Base-by-base conservation (phyloP, 2,113 vertebrate species). In the Ctenodactylus gundi region DNA sequence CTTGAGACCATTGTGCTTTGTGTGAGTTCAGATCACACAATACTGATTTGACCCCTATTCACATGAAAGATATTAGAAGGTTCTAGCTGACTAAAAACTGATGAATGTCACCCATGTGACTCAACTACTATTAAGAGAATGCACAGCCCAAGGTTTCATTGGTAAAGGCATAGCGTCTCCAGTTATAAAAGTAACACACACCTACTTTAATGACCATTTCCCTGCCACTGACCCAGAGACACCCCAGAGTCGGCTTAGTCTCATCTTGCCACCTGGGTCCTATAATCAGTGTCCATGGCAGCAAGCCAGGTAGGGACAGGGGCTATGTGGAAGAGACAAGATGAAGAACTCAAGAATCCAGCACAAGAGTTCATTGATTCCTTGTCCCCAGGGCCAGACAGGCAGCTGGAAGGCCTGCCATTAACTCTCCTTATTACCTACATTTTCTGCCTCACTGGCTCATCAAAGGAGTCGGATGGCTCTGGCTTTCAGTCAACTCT, bases 401-500 rank as follows among this genome's bases (percentile, higher is more conserved):
- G 60, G 97, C 98, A 97, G 96, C 98, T 98, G 98, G 98, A 97
- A 97, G 94, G 98, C 96, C 96, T 96, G 97, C 97, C 98, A 98
- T 98, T 98, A 98, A 98, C 98, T 98, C 98, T 98, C 97, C 97
- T 98, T 97, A 98, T 98, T 98, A 98, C 98, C 98, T 98, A 98
- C 97, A 97, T 99, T 99, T 99, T 99, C 99, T 98, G 98, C 98
- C 98, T 98, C 97, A 97, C 98, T 98, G 98, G 97, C 87, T 97
- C 97, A 97, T 98, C 97, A 97, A 97, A 98, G 97, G 96, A 96
- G 97, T 98, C 97, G 98, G 98, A 98, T 97, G 97, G 97, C 95
- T 96, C 95, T 95, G 96, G 95, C 97, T 97, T 87, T 88, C 97
- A 98, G 98, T 99, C 98, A 98, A 49, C 93, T 94, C 97, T 97